Conservation (phyloP, 1,140 invertebrate genomes). For the Achatina immaculata region DNA sequence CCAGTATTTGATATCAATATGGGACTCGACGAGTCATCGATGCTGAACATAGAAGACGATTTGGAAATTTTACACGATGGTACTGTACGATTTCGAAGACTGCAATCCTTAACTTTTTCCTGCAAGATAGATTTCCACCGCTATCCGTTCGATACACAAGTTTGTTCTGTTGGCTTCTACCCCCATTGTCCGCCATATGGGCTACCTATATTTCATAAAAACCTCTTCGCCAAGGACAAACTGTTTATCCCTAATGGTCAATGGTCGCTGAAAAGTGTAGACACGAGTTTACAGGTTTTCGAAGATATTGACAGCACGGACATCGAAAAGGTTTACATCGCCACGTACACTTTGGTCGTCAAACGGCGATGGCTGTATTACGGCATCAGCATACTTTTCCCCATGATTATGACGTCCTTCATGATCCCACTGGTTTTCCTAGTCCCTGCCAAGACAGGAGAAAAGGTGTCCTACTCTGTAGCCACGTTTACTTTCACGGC, state of each 20-base stretch:
- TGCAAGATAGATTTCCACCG: slow-evolving; percentile 40
- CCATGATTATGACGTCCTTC: slow-evolving; percentile 42
- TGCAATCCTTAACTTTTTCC: slow-evolving; percentile 21
- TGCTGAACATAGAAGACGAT: slow-evolving; percentile 15
- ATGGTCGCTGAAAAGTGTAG: too few species aligned
- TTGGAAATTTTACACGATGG: slow-evolving; percentile 1
- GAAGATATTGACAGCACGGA: too few species aligned
- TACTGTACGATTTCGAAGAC: slow-evolving; percentile 50
- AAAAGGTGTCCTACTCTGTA: slow-evolving; percentile 49
- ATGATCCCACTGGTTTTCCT: slow-evolving; percentile 46
- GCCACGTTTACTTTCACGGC: slow-evolving; percentile 43
- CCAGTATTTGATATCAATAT: slow-evolving; percentile 74
- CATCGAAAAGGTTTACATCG: too few species aligned
- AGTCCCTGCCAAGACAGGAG: slow-evolving; percentile 46
- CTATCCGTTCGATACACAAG: slow-evolving; percentile 44
- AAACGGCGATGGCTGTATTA: slow-evolving; percentile 38
- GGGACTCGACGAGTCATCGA: slow-evolving; percentile 34
- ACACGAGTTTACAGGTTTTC: too few species aligned
- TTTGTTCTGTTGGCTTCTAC: slow-evolving; percentile 19
- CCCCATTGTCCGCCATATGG: background rate
- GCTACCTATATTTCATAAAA: background rate
- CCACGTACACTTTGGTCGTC: slow-evolving; percentile 44
- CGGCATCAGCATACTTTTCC: slow-evolving; percentile 44
- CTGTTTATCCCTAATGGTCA: too few species aligned
- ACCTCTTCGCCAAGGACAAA: background rate